Evolutionary conservation across 1,140 invertebrate species (phyloP), one percentile per base, ranked within the genome.

Genomic region (Plodia interpunctella): DNA sequence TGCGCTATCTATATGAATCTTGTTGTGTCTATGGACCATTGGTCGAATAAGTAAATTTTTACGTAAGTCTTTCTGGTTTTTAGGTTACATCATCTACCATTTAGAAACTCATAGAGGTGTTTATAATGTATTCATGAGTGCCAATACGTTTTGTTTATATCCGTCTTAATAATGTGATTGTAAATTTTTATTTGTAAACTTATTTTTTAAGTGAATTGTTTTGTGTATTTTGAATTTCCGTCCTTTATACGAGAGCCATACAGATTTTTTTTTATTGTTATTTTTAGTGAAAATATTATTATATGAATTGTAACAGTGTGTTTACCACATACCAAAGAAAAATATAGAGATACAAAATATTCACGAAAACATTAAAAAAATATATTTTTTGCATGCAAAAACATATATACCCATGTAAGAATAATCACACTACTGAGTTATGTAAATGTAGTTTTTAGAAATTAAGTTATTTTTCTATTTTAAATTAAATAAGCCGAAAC

Each of bases 291-390:
- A 55, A 55, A 53, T 38, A 50, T 49, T 60, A 49, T 49, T 49
- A 55, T 49, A 60, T 25, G 9, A 49, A 32, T 60, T 60, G 51
- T 60, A 50, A 64, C 38, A 56, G 62, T 62, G 60, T 68, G 67
- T 63, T 63, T 66, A 60, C 54, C 70, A 73, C 68, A 79, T 79
- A 76, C 83, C 83, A 86, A 86, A 86, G 83, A 85, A 49, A 64
- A 71, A 71, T 65, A 70, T 75, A 64, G 77, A 73, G 66, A 70
- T 80, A 76, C 69, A 77, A 74, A 73, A 69, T 49, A 60, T 59
- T 64, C 56, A 62, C 17, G 62, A 59, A 55, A 57, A 55, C 35
- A 55, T 60, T 65, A 44, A 63, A 55, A 59, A 59, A 54, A 63
- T 51, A 64, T 64, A 52, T 62, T 28, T 74, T 67, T 76, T 78